These are phyloP conservation scores for Melinopterus prodromus DNA, from an alignment of 2,888 invertebrate species.

Conservation along the genomic window DNA sequence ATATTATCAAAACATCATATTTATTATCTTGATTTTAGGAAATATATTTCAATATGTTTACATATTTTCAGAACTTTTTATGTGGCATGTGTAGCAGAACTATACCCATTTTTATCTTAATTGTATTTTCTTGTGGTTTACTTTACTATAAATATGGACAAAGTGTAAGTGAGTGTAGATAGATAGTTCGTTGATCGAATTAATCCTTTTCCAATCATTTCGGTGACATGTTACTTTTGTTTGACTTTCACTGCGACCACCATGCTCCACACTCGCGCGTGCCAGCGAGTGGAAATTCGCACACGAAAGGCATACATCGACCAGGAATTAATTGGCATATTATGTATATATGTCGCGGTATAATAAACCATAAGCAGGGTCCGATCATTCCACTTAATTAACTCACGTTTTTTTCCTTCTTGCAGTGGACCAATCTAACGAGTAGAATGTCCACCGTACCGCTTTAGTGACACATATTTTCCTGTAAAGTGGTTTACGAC, in stretches of 20 bases:
- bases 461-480: neutral
- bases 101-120: too few species aligned
- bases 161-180: neutral
- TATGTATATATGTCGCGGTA: neutral
- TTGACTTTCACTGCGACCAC: conserved; percentile 4
- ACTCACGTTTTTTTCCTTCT: neutral
- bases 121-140: too few species aligned
- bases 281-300: neutral
- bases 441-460: neutral
- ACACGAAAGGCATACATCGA: neutral
- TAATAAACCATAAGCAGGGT: neutral
- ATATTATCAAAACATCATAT: too few species aligned
- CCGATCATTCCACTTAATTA: neutral
- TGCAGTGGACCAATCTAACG: neutral
- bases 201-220: neutral
- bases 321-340: neutral
- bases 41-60: too few species aligned
- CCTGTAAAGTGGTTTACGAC: neutral
- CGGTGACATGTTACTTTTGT: neutral
- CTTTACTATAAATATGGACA: too few species aligned
- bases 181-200: neutral
- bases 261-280: neutral
- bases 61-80: too few species aligned
- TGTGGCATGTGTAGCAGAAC: too few species aligned
- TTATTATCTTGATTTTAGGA: too few species aligned